Evolutionary conservation across 2,888 invertebrate species (phyloP).

Genomic region (Mythimna albipuncta): DNA sequence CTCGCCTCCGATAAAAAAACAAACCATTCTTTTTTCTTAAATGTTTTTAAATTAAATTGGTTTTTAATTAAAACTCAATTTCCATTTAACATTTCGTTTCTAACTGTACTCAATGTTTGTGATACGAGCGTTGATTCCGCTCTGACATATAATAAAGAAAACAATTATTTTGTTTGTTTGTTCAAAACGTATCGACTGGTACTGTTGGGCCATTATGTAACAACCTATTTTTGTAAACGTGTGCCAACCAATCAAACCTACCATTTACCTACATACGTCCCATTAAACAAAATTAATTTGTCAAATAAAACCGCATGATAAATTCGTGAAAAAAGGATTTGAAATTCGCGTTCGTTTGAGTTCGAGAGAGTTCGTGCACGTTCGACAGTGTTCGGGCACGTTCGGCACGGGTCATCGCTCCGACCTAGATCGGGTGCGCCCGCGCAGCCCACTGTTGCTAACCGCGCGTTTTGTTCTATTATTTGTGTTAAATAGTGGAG

Average conservation of each 20-base stretch:
- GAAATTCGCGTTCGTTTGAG: slow-evolving; percentile 44
- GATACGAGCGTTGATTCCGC: slow-evolving; percentile 56
- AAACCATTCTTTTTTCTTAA: slow-evolving; percentile 13
- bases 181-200: slow-evolving; percentile 31
- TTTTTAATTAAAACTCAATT: slow-evolving; percentile 54
- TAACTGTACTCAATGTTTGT: slow-evolving; percentile 61
- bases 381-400: slow-evolving; percentile 64
- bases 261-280: slow-evolving; percentile 59
- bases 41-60: slow-evolving; percentile 33
- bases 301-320: slow-evolving; percentile 58
- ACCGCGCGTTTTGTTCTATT: slow-evolving; percentile 63
- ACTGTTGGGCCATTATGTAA: slow-evolving; percentile 52
- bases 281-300: slow-evolving; percentile 63
- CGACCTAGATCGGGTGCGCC: slow-evolving; percentile 75
- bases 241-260: slow-evolving; percentile 55
- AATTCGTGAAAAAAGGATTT: slow-evolving; percentile 52
- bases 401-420: slow-evolving; percentile 78
- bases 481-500: slow-evolving; percentile 61
- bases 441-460: slow-evolving; percentile 67
- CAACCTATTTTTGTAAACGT: slow-evolving; percentile 39
- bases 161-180: slow-evolving; percentile 65
- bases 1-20: slow-evolving; percentile 8
- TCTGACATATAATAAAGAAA: slow-evolving; percentile 69
- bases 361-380: slow-evolving; percentile 53
- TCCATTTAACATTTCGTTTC: slow-evolving; percentile 50